Evolutionary conservation across 2,888 invertebrate genomes (phyloP).

Genomic region (Bombylius discolor): DNA sequence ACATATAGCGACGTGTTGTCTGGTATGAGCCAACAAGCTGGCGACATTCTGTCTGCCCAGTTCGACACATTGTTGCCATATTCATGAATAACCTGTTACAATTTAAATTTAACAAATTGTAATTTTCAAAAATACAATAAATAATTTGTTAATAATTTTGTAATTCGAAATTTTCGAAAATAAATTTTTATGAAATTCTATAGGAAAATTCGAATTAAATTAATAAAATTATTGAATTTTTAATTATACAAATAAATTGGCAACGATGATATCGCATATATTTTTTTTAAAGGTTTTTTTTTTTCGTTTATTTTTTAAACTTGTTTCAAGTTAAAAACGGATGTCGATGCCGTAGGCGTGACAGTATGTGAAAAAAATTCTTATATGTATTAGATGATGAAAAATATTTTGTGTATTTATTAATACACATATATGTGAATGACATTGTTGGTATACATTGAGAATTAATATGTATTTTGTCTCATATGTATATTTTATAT

Average conservation of each 20-base stretch:
- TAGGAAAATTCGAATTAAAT: too few relatives aligned
- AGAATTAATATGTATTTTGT: too few relatives aligned
- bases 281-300: too few relatives aligned
- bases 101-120: background rate
- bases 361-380: background rate
- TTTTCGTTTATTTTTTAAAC: background rate
- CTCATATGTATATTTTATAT: background rate
- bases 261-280: constrained; percentile 40
- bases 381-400: too few relatives aligned
- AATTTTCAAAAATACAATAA: background rate
- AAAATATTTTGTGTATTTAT: too few relatives aligned
- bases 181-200: too few relatives aligned
- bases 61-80: constrained; percentile 57
- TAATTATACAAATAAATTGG: constrained; percentile 25
- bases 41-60: constrained; percentile 90
- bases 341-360: constrained; percentile 41
- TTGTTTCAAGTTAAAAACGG: constrained; percentile 37
- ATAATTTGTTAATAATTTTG: too few relatives aligned
- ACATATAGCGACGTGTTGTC: constrained; percentile 53
- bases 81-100: constrained; percentile 17
- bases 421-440: background rate
- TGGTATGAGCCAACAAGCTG: constrained; percentile 60
- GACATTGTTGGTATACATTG: background rate
- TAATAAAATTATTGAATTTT: too few relatives aligned
- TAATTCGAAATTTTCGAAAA: too few relatives aligned